Conservation (phyloP, 2,797 vertebrate genomes). For the Lepus townsendii region DNA sequence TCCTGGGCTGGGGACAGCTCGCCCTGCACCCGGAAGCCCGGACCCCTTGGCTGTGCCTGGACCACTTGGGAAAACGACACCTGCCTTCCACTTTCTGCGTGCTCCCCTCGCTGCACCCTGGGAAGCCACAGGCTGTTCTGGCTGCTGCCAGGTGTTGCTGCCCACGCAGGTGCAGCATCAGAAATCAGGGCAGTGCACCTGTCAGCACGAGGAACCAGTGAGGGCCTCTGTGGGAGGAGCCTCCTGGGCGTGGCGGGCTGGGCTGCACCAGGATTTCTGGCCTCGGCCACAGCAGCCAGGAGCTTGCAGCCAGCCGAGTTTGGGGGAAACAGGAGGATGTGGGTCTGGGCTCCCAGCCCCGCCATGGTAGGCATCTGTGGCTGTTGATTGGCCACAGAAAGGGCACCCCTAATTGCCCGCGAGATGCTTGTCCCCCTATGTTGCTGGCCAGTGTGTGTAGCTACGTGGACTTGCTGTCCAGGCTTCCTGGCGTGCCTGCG, state of each 20-base stretch:
- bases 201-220: not conserved
- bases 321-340: not conserved
- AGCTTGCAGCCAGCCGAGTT: not conserved
- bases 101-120: too few relatives aligned
- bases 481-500: not conserved
- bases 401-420: not conserved
- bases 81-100: not conserved
- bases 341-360: not conserved
- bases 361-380: not conserved
- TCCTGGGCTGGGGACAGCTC: fast-evolving
- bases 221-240: fast-evolving
- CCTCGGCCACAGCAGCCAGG: not conserved
- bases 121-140: too few relatives aligned
- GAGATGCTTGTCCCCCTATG: not conserved
- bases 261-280: not conserved
- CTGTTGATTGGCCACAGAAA: too few relatives aligned
- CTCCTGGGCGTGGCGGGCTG: too few relatives aligned
- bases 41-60: not conserved
- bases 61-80: not conserved
- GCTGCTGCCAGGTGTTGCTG: not conserved
- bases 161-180: not conserved
- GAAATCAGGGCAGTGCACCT: not conserved
- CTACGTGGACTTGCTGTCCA: not conserved
- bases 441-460: not conserved
- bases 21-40: fast-evolving